phyloP scores from a whole-genome alignment of 1,140 invertebrate genomes.

The Hydropsyche tenuis region DNA sequence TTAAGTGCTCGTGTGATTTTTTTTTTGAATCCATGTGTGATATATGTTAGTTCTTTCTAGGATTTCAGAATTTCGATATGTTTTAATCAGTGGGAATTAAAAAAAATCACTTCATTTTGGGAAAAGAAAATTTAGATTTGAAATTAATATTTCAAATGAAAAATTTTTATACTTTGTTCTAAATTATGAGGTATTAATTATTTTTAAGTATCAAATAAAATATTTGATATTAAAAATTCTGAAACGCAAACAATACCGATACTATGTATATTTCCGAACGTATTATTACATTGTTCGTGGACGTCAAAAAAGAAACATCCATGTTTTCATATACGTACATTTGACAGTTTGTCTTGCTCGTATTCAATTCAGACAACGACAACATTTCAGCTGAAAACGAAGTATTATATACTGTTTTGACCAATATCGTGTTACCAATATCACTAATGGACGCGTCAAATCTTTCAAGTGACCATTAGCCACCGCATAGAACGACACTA shows the following conservation, averaged over 20 bases:
- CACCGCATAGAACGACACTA: too few species aligned
- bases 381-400: constrained; percentile 16
- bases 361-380: constrained; percentile 10
- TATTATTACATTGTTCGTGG: background rate
- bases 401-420: background rate
- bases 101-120: too few species aligned
- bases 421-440: constrained; percentile 29
- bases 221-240: too few species aligned
- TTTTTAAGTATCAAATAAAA: too few species aligned
- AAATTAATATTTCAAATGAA: background rate
- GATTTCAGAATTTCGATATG: too few species aligned
- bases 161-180: background rate
- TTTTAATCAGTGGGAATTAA: too few species aligned
- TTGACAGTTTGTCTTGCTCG: constrained; percentile 23
- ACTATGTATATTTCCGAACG: too few species aligned
- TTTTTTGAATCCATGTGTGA: background rate
- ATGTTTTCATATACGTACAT: background rate
- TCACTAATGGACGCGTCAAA: constrained; percentile 33
- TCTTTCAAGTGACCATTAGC: constrained; percentile 30
- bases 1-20: background rate
- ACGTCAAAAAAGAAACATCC: background rate
- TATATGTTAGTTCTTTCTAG: background rate
- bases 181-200: too few species aligned
- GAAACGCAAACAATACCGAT: too few species aligned
- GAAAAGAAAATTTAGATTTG: too few species aligned